These are phyloP conservation scores for Onychorhynchus coronatus DNA, from an alignment of 2,113 vertebrate species.

Conservation along the genomic window DNA sequence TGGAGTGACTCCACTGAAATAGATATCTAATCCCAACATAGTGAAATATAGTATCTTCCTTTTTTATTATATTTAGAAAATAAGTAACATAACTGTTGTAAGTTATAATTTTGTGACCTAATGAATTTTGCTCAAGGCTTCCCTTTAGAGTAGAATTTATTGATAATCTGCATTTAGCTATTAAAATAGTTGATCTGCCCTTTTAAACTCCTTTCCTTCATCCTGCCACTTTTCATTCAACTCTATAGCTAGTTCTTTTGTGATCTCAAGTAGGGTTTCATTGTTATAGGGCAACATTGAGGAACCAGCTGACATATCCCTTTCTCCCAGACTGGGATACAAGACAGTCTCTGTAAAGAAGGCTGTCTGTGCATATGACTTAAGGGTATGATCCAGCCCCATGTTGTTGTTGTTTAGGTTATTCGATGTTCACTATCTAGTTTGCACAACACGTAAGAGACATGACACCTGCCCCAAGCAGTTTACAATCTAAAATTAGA, in stretches of 20 bases:
- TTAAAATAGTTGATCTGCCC: background rate
- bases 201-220: background rate
- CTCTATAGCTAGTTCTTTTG: background rate
- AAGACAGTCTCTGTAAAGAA: background rate
- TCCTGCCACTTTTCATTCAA: background rate
- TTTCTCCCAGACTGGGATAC: background rate
- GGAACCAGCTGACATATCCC: background rate
- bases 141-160: background rate
- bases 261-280: background rate
- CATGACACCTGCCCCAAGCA: slow-evolving; percentile 10
- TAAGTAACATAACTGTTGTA: background rate
- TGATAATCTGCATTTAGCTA: background rate
- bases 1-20: background rate
- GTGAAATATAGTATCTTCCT: background rate
- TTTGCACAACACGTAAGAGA: background rate
- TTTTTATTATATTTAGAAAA: background rate
- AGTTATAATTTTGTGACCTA: background rate
- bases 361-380: background rate
- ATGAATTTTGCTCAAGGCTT: background rate
- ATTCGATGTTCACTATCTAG: background rate
- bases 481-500: slow-evolving; percentile 7
- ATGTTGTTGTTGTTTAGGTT: background rate
- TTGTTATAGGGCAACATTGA: background rate
- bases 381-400: background rate
- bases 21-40: background rate